Evolutionary conservation across 2,797 vertebrate genomes (phyloP).

Genomic region (Sebastes dallii): DNA sequence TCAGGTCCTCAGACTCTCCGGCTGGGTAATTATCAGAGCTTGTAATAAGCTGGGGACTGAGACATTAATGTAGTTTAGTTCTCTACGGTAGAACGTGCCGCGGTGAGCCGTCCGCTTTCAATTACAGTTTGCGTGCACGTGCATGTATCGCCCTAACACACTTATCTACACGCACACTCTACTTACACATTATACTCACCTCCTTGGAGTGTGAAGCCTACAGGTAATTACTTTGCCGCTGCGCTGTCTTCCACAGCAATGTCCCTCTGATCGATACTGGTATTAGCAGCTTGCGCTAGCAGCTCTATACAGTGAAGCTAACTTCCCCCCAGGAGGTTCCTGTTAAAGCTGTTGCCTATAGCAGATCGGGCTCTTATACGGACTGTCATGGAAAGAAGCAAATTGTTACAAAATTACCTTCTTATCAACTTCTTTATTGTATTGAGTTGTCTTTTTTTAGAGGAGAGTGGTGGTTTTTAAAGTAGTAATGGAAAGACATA

Average conservation of each 20-base stretch:
- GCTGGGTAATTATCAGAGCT: constrained; percentile 63
- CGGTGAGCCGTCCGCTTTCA: constrained; percentile 55
- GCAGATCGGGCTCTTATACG: background rate
- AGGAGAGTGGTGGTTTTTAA: background rate
- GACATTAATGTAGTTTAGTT: constrained; percentile 62
- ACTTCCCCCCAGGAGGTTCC: constrained; percentile 17
- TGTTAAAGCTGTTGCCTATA: background rate
- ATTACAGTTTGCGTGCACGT: constrained; percentile 42
- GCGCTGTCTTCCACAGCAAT: constrained; percentile 45
- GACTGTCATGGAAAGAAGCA: background rate
- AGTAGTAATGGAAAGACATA: background rate
- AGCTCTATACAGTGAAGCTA: constrained; percentile 25
- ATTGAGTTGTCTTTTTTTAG: constrained; percentile 13
- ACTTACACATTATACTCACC: constrained; percentile 9
- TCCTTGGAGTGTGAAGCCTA: constrained; percentile 30
- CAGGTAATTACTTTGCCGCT: constrained; percentile 70
- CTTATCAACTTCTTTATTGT: constrained; percentile 19
- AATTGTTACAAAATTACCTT: constrained; percentile 27
- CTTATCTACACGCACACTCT: constrained; percentile 9
- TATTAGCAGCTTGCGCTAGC: constrained; percentile 41
- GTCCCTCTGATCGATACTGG: constrained; percentile 64
- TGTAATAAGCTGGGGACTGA: constrained; percentile 57
- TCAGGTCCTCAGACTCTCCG: constrained; percentile 35
- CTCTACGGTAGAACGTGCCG: constrained; percentile 30
- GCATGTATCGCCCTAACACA: constrained; percentile 1